Percentiles rank a stretch among this genome's conserved stretches.
phyloP scores from a whole-genome alignment of 2,113 vertebrate genomes.

The Scalopus aquaticus region DNA sequence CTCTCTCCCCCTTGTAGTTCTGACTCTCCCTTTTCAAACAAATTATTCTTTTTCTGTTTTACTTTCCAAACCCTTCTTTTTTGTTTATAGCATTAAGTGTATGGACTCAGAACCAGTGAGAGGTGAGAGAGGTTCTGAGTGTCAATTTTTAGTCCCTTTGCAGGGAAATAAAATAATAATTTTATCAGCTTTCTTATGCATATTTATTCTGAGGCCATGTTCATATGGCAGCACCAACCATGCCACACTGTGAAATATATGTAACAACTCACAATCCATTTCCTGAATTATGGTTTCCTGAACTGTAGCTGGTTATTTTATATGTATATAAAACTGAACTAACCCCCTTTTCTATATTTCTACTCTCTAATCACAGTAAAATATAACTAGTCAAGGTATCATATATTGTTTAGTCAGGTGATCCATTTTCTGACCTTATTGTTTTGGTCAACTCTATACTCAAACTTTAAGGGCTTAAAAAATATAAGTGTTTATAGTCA shows the following conservation, averaged over 20 bases:
- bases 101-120: too few relatives aligned
- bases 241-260: not conserved
- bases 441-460: slow-evolving; percentile 4
- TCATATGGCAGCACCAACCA: not conserved
- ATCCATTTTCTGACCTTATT: not conserved
- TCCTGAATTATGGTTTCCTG: not conserved
- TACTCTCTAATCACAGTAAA: not conserved
- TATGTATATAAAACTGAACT: not conserved
- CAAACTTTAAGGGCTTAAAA: slow-evolving; percentile 1
- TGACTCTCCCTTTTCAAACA: too few relatives aligned
- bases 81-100: too few relatives aligned
- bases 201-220: not conserved
- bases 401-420: not conserved
- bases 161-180: not conserved
- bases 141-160: too few relatives aligned
- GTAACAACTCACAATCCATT: not conserved
- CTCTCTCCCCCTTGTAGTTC: too few relatives aligned
- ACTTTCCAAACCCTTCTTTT: too few relatives aligned
- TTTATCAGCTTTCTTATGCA: not conserved
- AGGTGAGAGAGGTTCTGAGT: too few relatives aligned
- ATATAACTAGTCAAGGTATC: slow-evolving; percentile 22
- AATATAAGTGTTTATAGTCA: not conserved
- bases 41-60: too few relatives aligned
- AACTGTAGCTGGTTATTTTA: not conserved
- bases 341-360: not conserved